Evolutionary conservation across 2,113 vertebrate species (phyloP).

Genomic region (Cynoglossus semilaevis): DNA sequence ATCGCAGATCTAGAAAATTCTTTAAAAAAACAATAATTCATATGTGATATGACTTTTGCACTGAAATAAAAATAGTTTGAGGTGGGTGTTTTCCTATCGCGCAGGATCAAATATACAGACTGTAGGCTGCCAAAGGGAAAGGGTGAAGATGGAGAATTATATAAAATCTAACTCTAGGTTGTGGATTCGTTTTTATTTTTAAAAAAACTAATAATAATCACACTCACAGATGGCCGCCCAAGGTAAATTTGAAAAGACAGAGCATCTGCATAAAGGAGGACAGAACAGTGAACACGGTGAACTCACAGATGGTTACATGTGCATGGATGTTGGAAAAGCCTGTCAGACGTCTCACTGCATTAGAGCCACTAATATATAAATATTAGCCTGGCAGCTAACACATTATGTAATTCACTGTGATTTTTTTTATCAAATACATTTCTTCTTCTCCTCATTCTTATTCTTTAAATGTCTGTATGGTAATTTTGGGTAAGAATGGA

Average conservation of each 20-base stretch:
- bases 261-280: slow-evolving; percentile 51
- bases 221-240: slow-evolving; percentile 68
- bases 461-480: slow-evolving; percentile 1
- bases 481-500: slow-evolving; percentile 5
- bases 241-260: slow-evolving; percentile 65
- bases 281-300: slow-evolving; percentile 4
- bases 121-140: no score
- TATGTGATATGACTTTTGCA: not conserved
- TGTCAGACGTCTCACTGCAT: slow-evolving; percentile 27
- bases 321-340: slow-evolving; percentile 35
- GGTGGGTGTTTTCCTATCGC: no score
- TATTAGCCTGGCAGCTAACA: slow-evolving; percentile 8
- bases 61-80: slow-evolving; percentile 14
- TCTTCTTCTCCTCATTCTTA: no score
- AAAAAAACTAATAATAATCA: slow-evolving; percentile 30
- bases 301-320: slow-evolving; percentile 50
- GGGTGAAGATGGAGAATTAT: not conserved
- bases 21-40: slow-evolving; percentile 4
- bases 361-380: not conserved
- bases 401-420: no score
- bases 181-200: slow-evolving; percentile 11
- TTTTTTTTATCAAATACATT: no score
- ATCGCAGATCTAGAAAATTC: slow-evolving; percentile 9
- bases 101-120: no score
- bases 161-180: slow-evolving; percentile 18